Conservation (phyloP, 2,797 vertebrate genomes). For the Clamator glandarius region DNA sequence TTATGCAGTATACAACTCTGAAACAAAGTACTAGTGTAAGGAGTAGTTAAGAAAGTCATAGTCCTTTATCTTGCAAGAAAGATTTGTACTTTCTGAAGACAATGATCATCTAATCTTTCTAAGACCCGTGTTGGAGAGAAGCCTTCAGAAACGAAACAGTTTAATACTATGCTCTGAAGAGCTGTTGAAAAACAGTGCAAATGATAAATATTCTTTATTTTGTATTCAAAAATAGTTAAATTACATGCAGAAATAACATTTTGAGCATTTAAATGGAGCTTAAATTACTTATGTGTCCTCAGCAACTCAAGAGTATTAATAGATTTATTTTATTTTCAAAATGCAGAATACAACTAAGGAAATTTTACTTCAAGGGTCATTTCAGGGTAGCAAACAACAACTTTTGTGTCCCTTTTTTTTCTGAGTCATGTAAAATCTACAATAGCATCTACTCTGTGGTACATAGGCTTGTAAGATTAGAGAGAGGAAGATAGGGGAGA, state of each 20-base stretch:
- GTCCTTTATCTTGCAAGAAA: not conserved
- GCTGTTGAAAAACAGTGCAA: not conserved
- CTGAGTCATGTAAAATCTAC: not conserved
- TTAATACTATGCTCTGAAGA: not conserved
- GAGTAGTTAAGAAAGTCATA: not conserved
- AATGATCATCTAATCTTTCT: not conserved
- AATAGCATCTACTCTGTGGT: not conserved
- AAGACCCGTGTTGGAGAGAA: not conserved
- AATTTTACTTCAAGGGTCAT: not conserved
- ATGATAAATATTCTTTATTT: not conserved
- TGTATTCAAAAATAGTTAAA: not conserved
- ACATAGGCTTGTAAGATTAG: not conserved
- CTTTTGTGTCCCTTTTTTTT: not conserved
- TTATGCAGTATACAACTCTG: not conserved
- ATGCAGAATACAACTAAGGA: not conserved
- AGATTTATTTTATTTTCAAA: not conserved
- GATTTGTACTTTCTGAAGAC: not conserved
- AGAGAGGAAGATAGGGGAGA: not conserved
- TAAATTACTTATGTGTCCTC: not conserved
- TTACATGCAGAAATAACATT: not conserved
- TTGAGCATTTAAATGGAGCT: not conserved
- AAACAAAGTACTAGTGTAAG: not conserved
- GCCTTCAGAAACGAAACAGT: not conserved
- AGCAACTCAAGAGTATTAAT: not conserved
- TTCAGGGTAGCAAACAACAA: not conserved